Percentiles rank a stretch among this genome's conserved stretches.
phyloP scores from a whole-genome alignment of 2,888 invertebrate genomes.

The Orthosia gracilis region DNA sequence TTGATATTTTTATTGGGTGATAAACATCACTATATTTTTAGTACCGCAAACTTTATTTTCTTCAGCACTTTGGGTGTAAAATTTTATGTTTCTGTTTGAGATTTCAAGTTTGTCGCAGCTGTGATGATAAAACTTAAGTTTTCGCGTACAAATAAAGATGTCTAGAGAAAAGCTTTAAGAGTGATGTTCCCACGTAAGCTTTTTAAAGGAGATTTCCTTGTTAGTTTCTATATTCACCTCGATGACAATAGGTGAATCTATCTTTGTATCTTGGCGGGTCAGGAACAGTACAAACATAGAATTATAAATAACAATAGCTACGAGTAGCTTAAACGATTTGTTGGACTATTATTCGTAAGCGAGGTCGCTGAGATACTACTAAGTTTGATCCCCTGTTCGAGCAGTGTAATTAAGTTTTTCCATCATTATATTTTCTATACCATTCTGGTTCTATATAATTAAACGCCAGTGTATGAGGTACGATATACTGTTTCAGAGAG shows the following conservation, averaged over 20 bases:
- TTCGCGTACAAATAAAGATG: not conserved
- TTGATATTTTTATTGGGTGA: slow-evolving; percentile 37
- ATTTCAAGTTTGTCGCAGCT: slow-evolving; percentile 3
- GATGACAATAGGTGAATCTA: not conserved
- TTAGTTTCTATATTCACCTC: too few relatives aligned
- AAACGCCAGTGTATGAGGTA: too few relatives aligned
- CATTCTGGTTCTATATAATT: too few relatives aligned
- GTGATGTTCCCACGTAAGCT: not conserved
- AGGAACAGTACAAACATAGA: not conserved
- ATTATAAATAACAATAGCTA: not conserved
- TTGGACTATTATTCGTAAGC: too few relatives aligned
- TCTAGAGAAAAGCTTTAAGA: not conserved
- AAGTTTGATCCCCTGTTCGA: too few relatives aligned
- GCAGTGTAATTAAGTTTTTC: too few relatives aligned
- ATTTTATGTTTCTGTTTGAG: slow-evolving; percentile 1
- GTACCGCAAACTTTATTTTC: slow-evolving; percentile 33
- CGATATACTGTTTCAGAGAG: too few relatives aligned
- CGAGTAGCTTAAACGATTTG: too few relatives aligned
- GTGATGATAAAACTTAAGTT: not conserved
- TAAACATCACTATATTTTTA: slow-evolving; percentile 53
- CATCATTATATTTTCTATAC: too few relatives aligned
- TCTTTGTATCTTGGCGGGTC: not conserved
- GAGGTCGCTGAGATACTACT: too few relatives aligned
- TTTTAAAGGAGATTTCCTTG: not conserved
- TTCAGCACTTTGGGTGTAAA: slow-evolving; percentile 16